Base-by-base conservation (phyloP, 1,140 invertebrate species). In the Pemphigus obesinymphae region DNA sequence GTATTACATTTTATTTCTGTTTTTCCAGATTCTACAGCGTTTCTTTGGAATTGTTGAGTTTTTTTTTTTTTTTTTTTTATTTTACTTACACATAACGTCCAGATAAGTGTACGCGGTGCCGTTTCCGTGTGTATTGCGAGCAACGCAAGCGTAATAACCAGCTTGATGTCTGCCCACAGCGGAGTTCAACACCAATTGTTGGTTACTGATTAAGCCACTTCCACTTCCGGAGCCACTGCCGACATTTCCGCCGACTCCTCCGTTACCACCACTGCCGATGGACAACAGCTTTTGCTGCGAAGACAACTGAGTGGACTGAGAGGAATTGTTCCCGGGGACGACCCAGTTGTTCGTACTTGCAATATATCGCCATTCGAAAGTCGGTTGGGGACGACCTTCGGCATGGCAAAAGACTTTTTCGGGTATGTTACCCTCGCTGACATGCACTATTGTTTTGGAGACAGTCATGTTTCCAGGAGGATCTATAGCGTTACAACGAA, bases 391-490 rank as follows among this genome's bases (percentile, higher is more conserved):
- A 85, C 91, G 91, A 40, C 92, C 92, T 76, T 90, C 92, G 2
- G 94, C 94, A 84, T 89, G 89, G 85, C 95, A 97, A 73, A 90
- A 89, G 15, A 96, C 91, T 84, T 91, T 91, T 61, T 90, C 91
- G 5, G 94, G 93, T 82, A 92, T 90, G 81, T 92, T 90, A 82
- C 92, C 91, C 86, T 95, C 95, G 31, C 90, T 89, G 11, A 97
- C 94, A 83, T 92, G 91, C 29, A 96, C 90, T 34, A 90, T 87
- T 55, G 88, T 88, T 15, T 91, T 90, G 0, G 92, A 92, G 7
- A 96, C 92, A 1, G 90, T 92, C 84, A 96, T 91, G 84, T 95
- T 92, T 85, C 95, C 93, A 6, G 95, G 95, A 82, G 95, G 93
- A 90, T 94, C 95, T 97, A 88, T 58, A 85, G n/a, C n/a, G n/a